Conservation (phyloP, 1,140 invertebrate species). For the Andricus grossulariae region DNA sequence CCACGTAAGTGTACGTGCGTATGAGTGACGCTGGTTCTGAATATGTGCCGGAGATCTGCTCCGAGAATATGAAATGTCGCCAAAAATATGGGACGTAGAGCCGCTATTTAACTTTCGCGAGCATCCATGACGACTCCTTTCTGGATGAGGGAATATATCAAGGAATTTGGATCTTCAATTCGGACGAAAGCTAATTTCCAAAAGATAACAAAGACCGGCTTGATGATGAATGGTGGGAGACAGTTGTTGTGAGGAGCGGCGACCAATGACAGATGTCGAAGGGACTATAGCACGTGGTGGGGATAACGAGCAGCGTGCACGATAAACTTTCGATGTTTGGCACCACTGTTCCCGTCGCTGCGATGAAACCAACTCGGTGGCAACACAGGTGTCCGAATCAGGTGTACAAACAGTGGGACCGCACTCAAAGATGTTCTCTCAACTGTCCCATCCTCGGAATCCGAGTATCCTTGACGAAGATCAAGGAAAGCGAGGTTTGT, state of each 20-base stretch:
- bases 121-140: conserved; percentile 18
- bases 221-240: not conserved
- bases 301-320: conserved; percentile 14
- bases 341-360: conserved; percentile 18
- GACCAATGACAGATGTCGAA: conserved; percentile 15
- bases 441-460: not conserved
- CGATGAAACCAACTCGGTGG: not conserved
- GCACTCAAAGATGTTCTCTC: not conserved
- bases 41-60: not conserved
- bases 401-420: not conserved
- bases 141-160: conserved; percentile 16
- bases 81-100: conserved; percentile 8
- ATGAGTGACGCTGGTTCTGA: conserved; percentile 12
- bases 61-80: conserved; percentile 30
- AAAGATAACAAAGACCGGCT: not conserved
- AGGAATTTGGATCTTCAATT: conserved; percentile 30
- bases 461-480: not conserved
- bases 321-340: conserved; percentile 6
- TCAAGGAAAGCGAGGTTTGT: conserved; percentile 1
- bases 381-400: not conserved
- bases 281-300: not conserved
- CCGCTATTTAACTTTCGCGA: not conserved
- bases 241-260: not conserved
- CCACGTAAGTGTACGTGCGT: conserved; percentile 33
- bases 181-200: conserved; percentile 14